A percentile compares a stretch with the other conserved stretches of the same genome.
Conservation (phyloP, 2,797 vertebrate species). For the Uromys caudimaculatus region DNA sequence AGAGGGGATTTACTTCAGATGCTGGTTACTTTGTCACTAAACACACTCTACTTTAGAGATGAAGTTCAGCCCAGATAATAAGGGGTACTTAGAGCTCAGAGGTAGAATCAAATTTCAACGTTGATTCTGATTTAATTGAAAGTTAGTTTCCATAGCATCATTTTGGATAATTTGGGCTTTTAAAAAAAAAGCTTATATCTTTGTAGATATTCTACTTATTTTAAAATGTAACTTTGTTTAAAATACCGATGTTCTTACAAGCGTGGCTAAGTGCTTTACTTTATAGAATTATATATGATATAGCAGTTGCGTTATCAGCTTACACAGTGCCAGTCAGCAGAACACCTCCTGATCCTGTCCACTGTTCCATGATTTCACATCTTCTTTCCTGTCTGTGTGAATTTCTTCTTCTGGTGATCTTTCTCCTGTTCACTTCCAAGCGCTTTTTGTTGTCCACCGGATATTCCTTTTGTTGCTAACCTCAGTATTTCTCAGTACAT, state of each 20-base stretch:
- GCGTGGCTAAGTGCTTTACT: neutral
- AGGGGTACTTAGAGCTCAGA: conserved; percentile 60
- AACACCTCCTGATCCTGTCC: neutral
- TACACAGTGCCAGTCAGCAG: neutral
- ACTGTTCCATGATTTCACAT: neutral
- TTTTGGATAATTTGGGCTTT: conserved; percentile 56
- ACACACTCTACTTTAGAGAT: conserved; percentile 41
- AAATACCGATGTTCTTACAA: neutral
- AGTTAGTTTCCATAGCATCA: conserved; percentile 51
- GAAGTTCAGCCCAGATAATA: conserved; percentile 64
- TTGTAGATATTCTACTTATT: conserved; percentile 53
- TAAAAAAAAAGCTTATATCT: neutral
- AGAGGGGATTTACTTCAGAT: conserved; percentile 65
- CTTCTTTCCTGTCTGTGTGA: neutral
- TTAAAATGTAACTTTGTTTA: conserved; percentile 17
- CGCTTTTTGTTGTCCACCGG: neutral
- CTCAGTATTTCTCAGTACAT: neutral
- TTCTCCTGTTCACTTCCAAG: neutral
- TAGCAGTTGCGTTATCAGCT: neutral
- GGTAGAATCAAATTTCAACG: conserved; percentile 73
- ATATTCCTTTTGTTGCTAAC: neutral
- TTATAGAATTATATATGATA: neutral
- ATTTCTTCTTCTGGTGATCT: neutral
- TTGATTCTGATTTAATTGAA: conserved; percentile 71
- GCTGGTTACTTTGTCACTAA: conserved; percentile 1